Percentiles rank a stretch among this genome's conserved stretches.
Evolutionary conservation across 2,797 vertebrate genomes (phyloP).

Genomic region (Trematomus bernacchii): DNA sequence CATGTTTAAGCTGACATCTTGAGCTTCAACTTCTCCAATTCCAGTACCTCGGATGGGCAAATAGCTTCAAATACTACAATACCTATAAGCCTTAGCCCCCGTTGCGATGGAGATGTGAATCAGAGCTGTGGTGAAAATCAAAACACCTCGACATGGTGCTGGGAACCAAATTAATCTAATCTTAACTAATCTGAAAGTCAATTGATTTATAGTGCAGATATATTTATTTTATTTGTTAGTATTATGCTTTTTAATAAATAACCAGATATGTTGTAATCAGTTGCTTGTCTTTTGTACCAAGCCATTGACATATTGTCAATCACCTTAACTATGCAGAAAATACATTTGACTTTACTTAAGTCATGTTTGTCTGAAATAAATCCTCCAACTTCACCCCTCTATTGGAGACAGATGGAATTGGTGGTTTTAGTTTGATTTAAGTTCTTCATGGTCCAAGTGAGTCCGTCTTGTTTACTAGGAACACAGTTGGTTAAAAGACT

Average conservation of each 20-base stretch:
- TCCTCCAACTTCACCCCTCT: background rate
- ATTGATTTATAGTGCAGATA: background rate
- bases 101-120: background rate
- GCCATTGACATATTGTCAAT: background rate
- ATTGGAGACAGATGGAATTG: constrained; percentile 3
- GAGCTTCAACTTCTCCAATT: background rate
- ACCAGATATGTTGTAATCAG: background rate
- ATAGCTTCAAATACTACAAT: background rate
- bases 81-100: background rate
- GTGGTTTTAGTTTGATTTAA: constrained; percentile 22
- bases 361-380: constrained; percentile 2
- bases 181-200: background rate
- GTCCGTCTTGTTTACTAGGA: constrained; percentile 11
- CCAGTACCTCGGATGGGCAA: background rate
- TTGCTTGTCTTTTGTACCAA: background rate
- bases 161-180: background rate
- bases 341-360: background rate
- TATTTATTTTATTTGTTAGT: background rate
- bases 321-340: background rate
- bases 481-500: constrained; percentile 22
- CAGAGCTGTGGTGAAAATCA: background rate
- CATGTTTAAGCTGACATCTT: background rate
- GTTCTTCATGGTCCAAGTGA: background rate
- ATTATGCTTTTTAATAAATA: background rate
- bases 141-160: background rate